phyloP scores from a whole-genome alignment of 2,113 vertebrate genomes.

The Leptocoma aspasia region DNA sequence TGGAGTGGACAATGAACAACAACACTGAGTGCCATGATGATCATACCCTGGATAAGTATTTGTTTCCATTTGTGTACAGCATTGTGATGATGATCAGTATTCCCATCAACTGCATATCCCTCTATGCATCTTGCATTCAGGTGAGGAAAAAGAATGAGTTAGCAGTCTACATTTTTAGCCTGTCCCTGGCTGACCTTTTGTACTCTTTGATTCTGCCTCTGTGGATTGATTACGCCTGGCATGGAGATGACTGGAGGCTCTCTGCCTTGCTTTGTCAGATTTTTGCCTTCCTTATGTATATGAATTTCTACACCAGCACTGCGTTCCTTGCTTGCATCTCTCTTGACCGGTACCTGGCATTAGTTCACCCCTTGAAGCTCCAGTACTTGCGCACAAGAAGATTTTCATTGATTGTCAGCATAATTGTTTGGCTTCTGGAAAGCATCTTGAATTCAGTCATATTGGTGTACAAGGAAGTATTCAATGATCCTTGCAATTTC shows the following conservation, averaged over 20 bases:
- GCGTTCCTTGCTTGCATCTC: constrained; percentile 87
- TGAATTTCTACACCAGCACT: constrained; percentile 86
- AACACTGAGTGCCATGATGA: neutral
- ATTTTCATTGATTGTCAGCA: constrained; percentile 67
- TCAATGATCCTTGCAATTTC: constrained; percentile 38
- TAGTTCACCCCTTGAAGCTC: constrained; percentile 83
- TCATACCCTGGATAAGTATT: constrained; percentile 64
- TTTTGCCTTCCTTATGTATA: constrained; percentile 73
- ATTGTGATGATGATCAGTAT: constrained; percentile 75
- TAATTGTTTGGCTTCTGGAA: constrained; percentile 77
- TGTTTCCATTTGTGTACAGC: constrained; percentile 81
- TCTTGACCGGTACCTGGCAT: constrained; percentile 81
- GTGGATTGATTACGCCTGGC: constrained; percentile 81
- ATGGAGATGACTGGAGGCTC: constrained; percentile 74
- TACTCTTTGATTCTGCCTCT: constrained; percentile 77
- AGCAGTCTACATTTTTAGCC: constrained; percentile 84
- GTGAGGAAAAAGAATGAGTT: constrained; percentile 82
- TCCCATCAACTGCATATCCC: constrained; percentile 79
- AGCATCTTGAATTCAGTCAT: constrained; percentile 72
- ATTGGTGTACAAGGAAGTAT: constrained; percentile 64
- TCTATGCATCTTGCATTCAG: constrained; percentile 81
- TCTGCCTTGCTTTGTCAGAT: constrained; percentile 61
- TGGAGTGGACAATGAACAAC: neutral
- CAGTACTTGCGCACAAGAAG: constrained; percentile 72
- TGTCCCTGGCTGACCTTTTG: constrained; percentile 83